These are phyloP conservation scores for Drosophila nigromelanica DNA, from an alignment of 1,140 invertebrate species.

Conservation along the genomic window DNA sequence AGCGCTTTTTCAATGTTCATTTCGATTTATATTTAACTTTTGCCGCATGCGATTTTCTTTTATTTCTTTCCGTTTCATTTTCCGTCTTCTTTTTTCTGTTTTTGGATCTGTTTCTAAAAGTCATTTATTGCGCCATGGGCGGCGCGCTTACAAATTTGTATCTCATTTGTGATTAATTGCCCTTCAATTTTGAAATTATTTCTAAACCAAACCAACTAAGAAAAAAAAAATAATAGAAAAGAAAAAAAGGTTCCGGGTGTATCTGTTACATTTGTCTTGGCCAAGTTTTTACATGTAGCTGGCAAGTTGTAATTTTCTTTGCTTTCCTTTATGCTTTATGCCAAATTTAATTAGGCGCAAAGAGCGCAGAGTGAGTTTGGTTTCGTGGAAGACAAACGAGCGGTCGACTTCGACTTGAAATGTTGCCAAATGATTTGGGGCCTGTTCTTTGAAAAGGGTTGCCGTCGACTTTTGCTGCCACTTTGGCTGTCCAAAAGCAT, in stretches of 20 bases:
- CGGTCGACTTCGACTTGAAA: slow-evolving; percentile 80
- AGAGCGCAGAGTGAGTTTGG: slow-evolving; percentile 58
- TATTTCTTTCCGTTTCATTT: slow-evolving; percentile 26
- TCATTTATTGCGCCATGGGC: slow-evolving; percentile 53
- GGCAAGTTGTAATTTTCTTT: slow-evolving; percentile 64
- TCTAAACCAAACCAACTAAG: slow-evolving; percentile 25
- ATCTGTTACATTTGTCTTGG: slow-evolving; percentile 74
- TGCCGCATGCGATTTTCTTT: slow-evolving; percentile 34
- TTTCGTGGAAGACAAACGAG: slow-evolving; percentile 67
- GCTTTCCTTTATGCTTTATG: slow-evolving; percentile 58
- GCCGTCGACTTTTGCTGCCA: slow-evolving; percentile 55
- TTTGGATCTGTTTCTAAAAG: slow-evolving; percentile 16
- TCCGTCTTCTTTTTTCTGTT: slow-evolving; percentile 11
- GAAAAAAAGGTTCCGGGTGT: slow-evolving; percentile 38
- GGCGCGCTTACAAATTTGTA: slow-evolving; percentile 64
- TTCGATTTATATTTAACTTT: slow-evolving; percentile 65
- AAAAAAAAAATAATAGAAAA: slow-evolving; percentile 4
- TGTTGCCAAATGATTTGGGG: slow-evolving; percentile 73
- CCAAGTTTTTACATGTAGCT: slow-evolving; percentile 55
- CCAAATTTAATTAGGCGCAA: slow-evolving; percentile 83
- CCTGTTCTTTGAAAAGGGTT: slow-evolving; percentile 71
- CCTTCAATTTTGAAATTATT: slow-evolving; percentile 76
- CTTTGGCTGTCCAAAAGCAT: background rate
- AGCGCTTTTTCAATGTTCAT: slow-evolving; percentile 66
- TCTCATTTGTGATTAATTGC: slow-evolving; percentile 82